A percentile compares a stretch with the other conserved stretches of the same genome.
These are phyloP conservation scores for Paedocypris sp. DNA, from an alignment of 2,113 vertebrate genomes.

Conservation along the genomic window DNA sequence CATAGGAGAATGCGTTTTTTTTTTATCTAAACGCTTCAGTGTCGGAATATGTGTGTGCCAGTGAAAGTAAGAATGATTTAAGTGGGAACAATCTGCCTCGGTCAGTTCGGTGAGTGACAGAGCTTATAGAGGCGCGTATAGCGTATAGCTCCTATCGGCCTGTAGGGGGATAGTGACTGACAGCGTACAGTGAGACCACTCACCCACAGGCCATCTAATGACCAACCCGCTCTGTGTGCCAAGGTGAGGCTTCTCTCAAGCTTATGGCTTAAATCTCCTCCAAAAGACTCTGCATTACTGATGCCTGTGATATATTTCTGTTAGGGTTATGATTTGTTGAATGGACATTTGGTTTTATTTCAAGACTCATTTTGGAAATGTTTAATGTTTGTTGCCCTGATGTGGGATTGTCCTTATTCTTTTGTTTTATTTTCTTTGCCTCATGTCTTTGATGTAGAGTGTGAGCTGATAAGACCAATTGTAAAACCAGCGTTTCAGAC, in stretches of 20 bases:
- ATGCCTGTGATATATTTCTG: background rate
- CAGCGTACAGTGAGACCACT: background rate
- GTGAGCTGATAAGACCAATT: too few species aligned
- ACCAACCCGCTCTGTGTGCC: background rate
- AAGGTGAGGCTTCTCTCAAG: background rate
- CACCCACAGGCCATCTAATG: constrained; percentile 7
- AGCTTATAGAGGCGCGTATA: background rate
- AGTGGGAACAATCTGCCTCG: background rate
- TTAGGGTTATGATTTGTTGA: background rate
- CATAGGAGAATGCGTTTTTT: background rate
- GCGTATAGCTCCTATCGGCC: background rate
- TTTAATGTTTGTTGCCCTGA: too few species aligned
- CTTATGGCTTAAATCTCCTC: constrained; percentile 2
- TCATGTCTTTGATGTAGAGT: too few species aligned
- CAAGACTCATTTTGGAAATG: too few species aligned
- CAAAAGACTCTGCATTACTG: background rate
- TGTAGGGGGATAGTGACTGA: background rate
- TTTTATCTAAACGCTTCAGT: too few species aligned
- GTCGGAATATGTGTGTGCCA: background rate
- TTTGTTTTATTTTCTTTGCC: too few species aligned
- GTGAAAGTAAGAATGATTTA: background rate
- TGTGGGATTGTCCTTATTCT: too few species aligned
- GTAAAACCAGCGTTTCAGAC: too few species aligned
- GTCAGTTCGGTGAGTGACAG: background rate
- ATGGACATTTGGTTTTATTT: too few species aligned